Evolutionary conservation across 2,113 vertebrate species (phyloP).

Genomic region (Gracilinanus agilis): DNA sequence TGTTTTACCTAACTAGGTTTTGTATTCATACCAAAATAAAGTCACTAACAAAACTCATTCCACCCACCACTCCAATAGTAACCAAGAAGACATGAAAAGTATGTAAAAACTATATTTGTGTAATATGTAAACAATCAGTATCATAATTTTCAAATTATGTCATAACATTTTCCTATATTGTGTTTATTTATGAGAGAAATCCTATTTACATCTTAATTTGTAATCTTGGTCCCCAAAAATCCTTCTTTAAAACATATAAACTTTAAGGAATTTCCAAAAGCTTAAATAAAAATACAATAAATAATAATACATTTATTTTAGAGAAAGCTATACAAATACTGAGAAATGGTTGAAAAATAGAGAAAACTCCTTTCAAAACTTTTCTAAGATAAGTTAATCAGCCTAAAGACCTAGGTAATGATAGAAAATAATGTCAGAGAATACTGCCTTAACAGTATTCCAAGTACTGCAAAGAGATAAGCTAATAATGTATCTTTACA

Average conservation of each 20-base stretch:
- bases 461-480: neutral
- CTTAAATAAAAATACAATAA: slow-evolving; percentile 57
- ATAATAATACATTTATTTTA: slow-evolving; percentile 31
- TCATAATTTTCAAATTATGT: slow-evolving; percentile 37
- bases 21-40: slow-evolving; percentile 52
- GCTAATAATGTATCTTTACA: neutral
- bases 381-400: neutral
- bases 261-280: slow-evolving; percentile 40
- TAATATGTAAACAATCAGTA: slow-evolving; percentile 24
- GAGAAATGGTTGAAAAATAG: slow-evolving; percentile 45
- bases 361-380: slow-evolving; percentile 35
- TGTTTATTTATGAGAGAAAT: slow-evolving; percentile 1
- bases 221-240: neutral
- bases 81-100: neutral
- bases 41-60: slow-evolving; percentile 35
- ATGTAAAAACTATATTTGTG: neutral
- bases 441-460: neutral
- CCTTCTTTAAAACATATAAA: slow-evolving; percentile 38
- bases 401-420: slow-evolving; percentile 24
- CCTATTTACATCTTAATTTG: neutral
- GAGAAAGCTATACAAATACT: slow-evolving; percentile 34
- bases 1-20: slow-evolving; percentile 62
- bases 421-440: neutral
- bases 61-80: neutral
- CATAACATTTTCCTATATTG: slow-evolving; percentile 21